phyloP scores from a whole-genome alignment of 1,140 invertebrate genomes.

The Zaprionus davidi region DNA sequence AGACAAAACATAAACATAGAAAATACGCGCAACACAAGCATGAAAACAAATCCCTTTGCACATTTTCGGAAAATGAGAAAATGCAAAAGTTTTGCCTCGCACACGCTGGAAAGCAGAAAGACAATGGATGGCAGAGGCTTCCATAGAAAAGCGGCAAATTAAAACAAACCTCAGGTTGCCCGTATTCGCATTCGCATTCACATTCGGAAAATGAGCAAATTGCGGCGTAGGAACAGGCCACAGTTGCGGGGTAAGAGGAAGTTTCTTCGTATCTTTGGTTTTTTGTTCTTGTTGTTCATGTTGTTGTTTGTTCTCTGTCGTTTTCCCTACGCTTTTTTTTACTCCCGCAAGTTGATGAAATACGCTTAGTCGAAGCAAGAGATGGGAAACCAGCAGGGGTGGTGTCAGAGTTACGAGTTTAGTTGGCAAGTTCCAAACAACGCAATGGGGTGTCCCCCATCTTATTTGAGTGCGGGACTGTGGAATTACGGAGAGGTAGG shows the following conservation, averaged over 20 bases:
- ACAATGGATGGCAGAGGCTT: constrained; percentile 55
- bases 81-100: constrained; percentile 76
- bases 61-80: constrained; percentile 83
- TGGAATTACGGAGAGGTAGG: neutral
- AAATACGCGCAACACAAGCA: constrained; percentile 65
- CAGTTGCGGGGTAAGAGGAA: neutral
- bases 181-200: constrained; percentile 56
- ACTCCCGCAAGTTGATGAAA: constrained; percentile 40
- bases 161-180: constrained; percentile 83
- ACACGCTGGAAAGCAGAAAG: constrained; percentile 48
- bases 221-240: constrained; percentile 25
- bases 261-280: neutral
- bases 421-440: constrained; percentile 23
- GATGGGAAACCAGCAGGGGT: neutral
- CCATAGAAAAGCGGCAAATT: constrained; percentile 80
- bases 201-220: constrained; percentile 70
- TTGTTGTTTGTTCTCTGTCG: neutral
- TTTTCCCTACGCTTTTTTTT: constrained; percentile 10
- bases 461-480: neutral
- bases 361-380: constrained; percentile 19
- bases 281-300: neutral
- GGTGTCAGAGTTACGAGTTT: constrained; percentile 22
- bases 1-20: constrained; percentile 72
- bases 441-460: constrained; percentile 24
- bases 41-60: constrained; percentile 83